phyloP scores from a whole-genome alignment of 1,140 invertebrate species.

The Conus betulinus region DNA sequence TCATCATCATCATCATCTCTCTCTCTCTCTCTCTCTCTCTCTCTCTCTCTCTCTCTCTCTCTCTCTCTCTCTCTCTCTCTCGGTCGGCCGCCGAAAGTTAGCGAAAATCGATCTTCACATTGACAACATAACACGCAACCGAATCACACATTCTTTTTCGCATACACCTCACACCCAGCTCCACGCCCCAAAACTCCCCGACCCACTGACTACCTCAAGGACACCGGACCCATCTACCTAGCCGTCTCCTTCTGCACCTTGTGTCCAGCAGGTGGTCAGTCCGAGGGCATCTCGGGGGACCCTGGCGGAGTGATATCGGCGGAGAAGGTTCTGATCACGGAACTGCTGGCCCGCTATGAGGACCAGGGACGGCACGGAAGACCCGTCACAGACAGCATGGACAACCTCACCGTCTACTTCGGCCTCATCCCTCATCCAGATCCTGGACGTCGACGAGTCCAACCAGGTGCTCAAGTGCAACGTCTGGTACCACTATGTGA shows the following conservation, averaged over 20 bases:
- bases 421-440: conserved; percentile 74
- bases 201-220: background rate
- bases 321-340: conserved; percentile 73
- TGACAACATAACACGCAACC: background rate
- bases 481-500: conserved; percentile 73
- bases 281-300: too few relatives aligned
- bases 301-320: conserved; percentile 21
- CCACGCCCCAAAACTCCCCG: background rate
- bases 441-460: conserved; percentile 74
- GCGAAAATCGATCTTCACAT: background rate
- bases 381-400: conserved; percentile 71
- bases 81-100: background rate
- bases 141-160: too few relatives aligned
- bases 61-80: background rate
- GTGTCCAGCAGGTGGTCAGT: background rate
- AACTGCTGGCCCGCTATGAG: conserved; percentile 72
- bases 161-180: background rate
- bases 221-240: background rate
- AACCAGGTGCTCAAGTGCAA: conserved; percentile 74
- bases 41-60: conserved; percentile 39
- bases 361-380: conserved; percentile 68
- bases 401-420: conserved; percentile 71
- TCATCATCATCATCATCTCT: too few relatives aligned
- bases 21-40: conserved; percentile 33
- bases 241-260: background rate